Percentiles rank a stretch among this genome's conserved stretches.
Conservation (phyloP, 1,140 invertebrate species). For the Hycleus phaleratus region DNA sequence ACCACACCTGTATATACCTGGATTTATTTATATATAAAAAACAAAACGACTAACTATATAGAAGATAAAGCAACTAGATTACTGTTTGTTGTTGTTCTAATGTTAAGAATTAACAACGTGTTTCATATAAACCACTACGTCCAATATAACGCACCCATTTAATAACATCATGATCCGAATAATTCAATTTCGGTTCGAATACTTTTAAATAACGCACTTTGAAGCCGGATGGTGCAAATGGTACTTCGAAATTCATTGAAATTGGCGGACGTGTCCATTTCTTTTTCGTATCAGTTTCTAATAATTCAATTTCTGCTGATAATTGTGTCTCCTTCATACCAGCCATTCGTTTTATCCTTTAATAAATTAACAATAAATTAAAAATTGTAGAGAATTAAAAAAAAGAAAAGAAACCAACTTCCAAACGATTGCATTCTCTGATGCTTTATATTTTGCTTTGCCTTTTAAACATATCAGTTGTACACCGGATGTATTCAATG, state of each 20-base stretch:
- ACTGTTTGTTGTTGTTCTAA: too few relatives aligned
- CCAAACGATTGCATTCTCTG: slow-evolving; percentile 99
- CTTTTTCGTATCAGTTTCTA: slow-evolving; percentile 98
- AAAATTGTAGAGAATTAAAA: background rate
- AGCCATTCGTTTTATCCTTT: slow-evolving; percentile 96
- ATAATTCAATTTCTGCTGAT: slow-evolving; percentile 98
- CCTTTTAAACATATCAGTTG: slow-evolving; percentile 99
- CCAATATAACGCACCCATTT: slow-evolving; percentile 99
- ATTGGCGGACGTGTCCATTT: slow-evolving; percentile 99
- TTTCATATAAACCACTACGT: slow-evolving; percentile 97
- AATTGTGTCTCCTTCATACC: slow-evolving; percentile 99
- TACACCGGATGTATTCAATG: slow-evolving; percentile 96
- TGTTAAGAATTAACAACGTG: slow-evolving; percentile 70
- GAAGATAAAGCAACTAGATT: too few relatives aligned
- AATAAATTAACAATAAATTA: background rate
- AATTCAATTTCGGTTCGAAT: slow-evolving; percentile 99
- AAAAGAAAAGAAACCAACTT: slow-evolving; percentile 61
- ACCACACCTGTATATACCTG: too few relatives aligned
- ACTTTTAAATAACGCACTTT: slow-evolving; percentile 99
- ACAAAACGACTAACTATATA: too few relatives aligned
- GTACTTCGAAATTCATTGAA: slow-evolving; percentile 99
- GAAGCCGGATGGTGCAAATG: slow-evolving; percentile 96
- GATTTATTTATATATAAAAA: too few relatives aligned
- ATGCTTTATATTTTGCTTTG: slow-evolving; percentile 99
- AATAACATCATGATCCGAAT: slow-evolving; percentile 99